A percentile compares a stretch with the other conserved stretches of the same genome.
Conservation (phyloP, 2,888 invertebrate species). For the Drosophila antonietae region DNA sequence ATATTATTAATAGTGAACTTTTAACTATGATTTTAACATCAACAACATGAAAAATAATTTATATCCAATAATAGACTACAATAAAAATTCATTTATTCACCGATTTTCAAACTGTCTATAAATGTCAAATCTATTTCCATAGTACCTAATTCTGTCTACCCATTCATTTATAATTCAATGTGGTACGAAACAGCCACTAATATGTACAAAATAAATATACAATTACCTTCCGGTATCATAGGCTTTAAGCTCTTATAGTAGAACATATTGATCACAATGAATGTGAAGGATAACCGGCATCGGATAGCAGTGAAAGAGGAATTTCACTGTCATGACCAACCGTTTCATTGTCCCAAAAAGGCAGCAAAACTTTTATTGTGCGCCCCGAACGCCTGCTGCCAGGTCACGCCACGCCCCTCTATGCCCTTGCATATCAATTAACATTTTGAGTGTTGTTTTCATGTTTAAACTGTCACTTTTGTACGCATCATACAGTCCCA, state of each 20-base stretch:
- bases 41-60: too few relatives aligned
- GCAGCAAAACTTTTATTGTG: constrained; percentile 22
- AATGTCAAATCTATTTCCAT: too few relatives aligned
- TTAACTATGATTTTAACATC: too few relatives aligned
- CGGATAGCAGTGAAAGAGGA: constrained; percentile 21
- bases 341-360: constrained; percentile 15
- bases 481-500: constrained; percentile 63
- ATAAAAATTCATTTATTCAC: too few relatives aligned
- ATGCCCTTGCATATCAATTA: constrained; percentile 62
- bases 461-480: constrained; percentile 74
- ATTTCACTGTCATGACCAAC: constrained; percentile 30
- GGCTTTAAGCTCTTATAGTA: not conserved
- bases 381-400: not conserved
- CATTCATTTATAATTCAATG: not conserved
- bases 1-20: too few relatives aligned
- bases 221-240: not conserved
- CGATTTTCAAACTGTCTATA: too few relatives aligned
- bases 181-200: not conserved
- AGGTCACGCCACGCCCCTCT: not conserved
- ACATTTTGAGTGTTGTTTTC: constrained; percentile 73
- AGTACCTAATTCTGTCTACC: not conserved
- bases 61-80: too few relatives aligned
- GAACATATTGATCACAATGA: constrained; percentile 9
- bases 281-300: constrained; percentile 1
- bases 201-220: not conserved